These are phyloP conservation scores for Dolichoris vasculosae DNA, from an alignment of 1,140 invertebrate species.

Conservation along the genomic window DNA sequence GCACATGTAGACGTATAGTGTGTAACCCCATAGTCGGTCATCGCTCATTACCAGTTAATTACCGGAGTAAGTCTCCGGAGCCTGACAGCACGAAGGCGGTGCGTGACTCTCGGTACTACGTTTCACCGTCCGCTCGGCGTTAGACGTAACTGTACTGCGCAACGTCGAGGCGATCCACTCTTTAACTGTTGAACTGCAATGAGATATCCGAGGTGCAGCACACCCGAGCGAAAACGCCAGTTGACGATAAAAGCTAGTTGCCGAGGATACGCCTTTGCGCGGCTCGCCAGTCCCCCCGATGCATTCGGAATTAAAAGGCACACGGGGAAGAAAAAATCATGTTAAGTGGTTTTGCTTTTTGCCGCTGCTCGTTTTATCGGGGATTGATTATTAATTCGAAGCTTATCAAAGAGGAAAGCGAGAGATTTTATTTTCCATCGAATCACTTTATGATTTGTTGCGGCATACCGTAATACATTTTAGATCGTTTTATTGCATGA, in stretches of 20 bases:
- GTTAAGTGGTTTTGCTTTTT: conserved; percentile 17
- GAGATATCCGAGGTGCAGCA: background rate
- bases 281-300: background rate
- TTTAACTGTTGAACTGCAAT: conserved; percentile 31
- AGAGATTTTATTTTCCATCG: conserved; percentile 16
- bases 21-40: conserved; percentile 52
- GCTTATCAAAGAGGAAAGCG: conserved; percentile 14
- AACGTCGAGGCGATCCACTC: conserved; percentile 26
- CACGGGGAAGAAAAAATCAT: background rate
- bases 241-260: conserved; percentile 45
- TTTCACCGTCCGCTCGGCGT: conserved; percentile 42
- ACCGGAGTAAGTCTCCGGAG: conserved; percentile 57
- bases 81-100: conserved; percentile 50
- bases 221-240: background rate
- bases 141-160: conserved; percentile 52
- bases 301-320: conserved; percentile 20
- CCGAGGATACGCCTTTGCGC: conserved; percentile 40
- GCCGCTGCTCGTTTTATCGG: background rate
- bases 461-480: background rate
- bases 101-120: conserved; percentile 58
- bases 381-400: conserved; percentile 22
- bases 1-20: background rate
- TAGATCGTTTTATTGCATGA: background rate
- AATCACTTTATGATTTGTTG: background rate
- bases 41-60: conserved; percentile 63